A percentile compares a stretch with the other conserved stretches of the same genome.
Evolutionary conservation across 1,140 invertebrate species (phyloP).

Genomic region (Zaprionus africanus): DNA sequence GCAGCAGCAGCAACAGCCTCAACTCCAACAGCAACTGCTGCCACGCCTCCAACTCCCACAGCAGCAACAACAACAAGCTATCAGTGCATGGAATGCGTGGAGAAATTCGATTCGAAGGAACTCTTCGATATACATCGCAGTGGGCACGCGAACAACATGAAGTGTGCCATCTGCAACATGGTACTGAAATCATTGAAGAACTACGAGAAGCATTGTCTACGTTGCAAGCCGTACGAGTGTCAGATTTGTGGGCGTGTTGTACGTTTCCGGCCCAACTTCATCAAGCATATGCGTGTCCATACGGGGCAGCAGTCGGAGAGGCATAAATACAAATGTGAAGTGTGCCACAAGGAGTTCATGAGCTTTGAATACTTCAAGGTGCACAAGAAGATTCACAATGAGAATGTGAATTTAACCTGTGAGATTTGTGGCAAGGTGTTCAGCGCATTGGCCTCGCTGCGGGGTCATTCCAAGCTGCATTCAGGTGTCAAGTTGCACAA

Average conservation of each 20-base stretch:
- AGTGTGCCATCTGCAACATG: constrained; percentile 84
- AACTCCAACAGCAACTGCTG: constrained; percentile 17
- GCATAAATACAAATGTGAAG: constrained; percentile 84
- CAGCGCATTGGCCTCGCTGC: constrained; percentile 77
- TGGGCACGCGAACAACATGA: constrained; percentile 83
- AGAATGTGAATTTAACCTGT: constrained; percentile 82
- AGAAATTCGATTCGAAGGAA: constrained; percentile 82
- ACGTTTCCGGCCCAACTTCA: constrained; percentile 81
- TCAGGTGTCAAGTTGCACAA: constrained; percentile 83
- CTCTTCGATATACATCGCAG: constrained; percentile 81
- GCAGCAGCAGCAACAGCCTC: constrained; percentile 22
- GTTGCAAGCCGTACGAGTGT: constrained; percentile 84
- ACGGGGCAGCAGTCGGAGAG: constrained; percentile 82
- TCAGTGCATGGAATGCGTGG: constrained; percentile 79
- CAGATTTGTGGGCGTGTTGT: constrained; percentile 83
- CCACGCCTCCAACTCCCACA: constrained; percentile 5
- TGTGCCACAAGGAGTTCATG: constrained; percentile 84
- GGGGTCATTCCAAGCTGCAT: constrained; percentile 80
- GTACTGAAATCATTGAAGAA: constrained; percentile 80
- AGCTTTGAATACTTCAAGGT: constrained; percentile 84
- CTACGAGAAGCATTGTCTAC: constrained; percentile 83
- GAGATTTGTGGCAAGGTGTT: constrained; percentile 84
- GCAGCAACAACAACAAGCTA: constrained; percentile 57
- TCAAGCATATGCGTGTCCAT: constrained; percentile 82
- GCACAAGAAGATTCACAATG: constrained; percentile 84